A percentile compares a stretch with the other conserved stretches of the same genome.
Conservation (phyloP, 2,797 vertebrate species). For the Morus bassanus region DNA sequence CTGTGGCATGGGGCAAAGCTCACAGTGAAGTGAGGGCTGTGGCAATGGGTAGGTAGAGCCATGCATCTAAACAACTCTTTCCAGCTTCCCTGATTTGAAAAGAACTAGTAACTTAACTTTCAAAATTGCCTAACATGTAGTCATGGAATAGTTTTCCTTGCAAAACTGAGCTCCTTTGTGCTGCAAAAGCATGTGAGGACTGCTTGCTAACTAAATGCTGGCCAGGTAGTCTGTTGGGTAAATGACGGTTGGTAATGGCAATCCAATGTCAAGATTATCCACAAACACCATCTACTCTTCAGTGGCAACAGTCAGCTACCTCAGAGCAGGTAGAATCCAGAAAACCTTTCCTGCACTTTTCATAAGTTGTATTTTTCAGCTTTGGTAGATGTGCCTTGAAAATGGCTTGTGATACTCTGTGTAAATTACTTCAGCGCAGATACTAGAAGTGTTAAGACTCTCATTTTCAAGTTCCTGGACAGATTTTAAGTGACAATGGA, state of each 20-base stretch:
- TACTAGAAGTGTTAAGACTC: neutral
- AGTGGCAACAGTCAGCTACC: neutral
- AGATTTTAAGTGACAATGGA: conserved; percentile 31
- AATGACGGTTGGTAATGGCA: neutral
- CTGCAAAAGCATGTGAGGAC: neutral
- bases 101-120: neutral
- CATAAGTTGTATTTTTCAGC: neutral
- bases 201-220: neutral
- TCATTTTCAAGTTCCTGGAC: neutral
- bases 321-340: neutral
- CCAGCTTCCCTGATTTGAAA: neutral
- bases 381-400: neutral
- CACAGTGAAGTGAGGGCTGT: no score
- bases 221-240: neutral
- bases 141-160: neutral
- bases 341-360: neutral
- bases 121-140: neutral
- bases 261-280: neutral
- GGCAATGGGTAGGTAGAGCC: neutral
- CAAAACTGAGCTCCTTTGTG: neutral
- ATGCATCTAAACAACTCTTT: neutral
- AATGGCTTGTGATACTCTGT: neutral
- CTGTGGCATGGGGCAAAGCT: neutral
- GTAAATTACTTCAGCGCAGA: conserved; percentile 10
- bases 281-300: neutral